Percentiles rank a stretch among this genome's conserved stretches.
phyloP scores from a whole-genome alignment of 2,113 vertebrate species.

The Heterocephalus glaber region DNA sequence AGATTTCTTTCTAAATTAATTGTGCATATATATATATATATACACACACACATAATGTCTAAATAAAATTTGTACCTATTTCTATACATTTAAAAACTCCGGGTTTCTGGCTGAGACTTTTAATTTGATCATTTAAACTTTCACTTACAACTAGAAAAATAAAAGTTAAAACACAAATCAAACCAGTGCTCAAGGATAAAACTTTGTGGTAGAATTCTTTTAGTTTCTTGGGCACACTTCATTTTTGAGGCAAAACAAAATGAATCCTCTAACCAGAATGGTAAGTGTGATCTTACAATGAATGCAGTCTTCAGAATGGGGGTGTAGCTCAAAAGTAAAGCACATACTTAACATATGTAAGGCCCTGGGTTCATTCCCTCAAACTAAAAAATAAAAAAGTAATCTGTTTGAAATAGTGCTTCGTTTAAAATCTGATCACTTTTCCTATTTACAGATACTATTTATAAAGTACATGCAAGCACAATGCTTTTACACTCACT shows the following conservation, averaged over 20 bases:
- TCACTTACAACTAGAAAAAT: background rate
- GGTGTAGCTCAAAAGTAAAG: background rate
- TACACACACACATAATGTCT: background rate
- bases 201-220: background rate
- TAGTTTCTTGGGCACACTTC: background rate
- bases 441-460: background rate
- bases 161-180: constrained; percentile 8
- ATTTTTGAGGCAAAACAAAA: background rate
- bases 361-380: background rate
- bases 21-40: background rate
- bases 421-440: background rate
- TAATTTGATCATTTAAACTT: constrained; percentile 4
- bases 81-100: background rate
- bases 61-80: constrained; percentile 38
- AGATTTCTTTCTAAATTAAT: background rate
- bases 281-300: background rate
- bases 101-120: constrained; percentile 47
- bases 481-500: background rate
- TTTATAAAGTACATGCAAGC: background rate
- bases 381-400: background rate
- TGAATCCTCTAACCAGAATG: background rate
- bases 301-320: background rate
- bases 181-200: background rate
- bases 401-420: background rate
- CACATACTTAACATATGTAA: background rate